Evolutionary conservation across 2,113 vertebrate genomes (phyloP), one percentile per base, ranked within the genome.

Genomic region (Rhynchomys soricoides): DNA sequence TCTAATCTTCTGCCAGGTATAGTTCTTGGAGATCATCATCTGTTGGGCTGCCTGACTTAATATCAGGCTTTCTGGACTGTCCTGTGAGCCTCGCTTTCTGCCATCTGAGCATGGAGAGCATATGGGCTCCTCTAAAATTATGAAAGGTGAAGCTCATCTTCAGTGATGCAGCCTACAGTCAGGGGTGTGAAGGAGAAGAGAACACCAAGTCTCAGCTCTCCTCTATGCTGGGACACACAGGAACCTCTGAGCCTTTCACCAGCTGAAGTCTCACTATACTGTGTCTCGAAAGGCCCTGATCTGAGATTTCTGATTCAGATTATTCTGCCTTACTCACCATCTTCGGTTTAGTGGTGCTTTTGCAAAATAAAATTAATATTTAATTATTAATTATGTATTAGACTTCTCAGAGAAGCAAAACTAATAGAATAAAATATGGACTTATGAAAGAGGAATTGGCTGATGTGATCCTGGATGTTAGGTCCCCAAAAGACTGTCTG

Each of bases 291-390:
- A 79, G 71, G 52, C 34, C 48, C 57, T 75, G 37, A 17, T 48
- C 40, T 93, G 12, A 15, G 19, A 40, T 26, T 21, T 1, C 74
- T 75, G 59, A 91, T 48, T 95, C 57, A 66, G 29, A 37, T 50
- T 91, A 64, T 93, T 86, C 34, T 86, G 43, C 11, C 4, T 37
- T 77, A 22, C 29, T n/a, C 4, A 17, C 48, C 45, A 6, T 64
- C 9, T 89, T 91, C 59, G 26, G 29, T n/a, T 83, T 24, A 62
- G 11, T 79, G 83, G 22, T 7, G 62, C 52, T 62, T 89, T 90
- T n/a, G 52, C 57, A 34, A 91, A 93, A 86, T 89, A 75, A 75
- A 52, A 66, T 86, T 91, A 93, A 83, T 57, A 55, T 93, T 85
- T 78, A 19, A 55, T 87, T 82, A 93, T 52, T 48, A 40, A 86